These are phyloP conservation scores for Caenorhabditis sp. DNA, from an alignment of 2,888 invertebrate species.

Conservation along the genomic window DNA sequence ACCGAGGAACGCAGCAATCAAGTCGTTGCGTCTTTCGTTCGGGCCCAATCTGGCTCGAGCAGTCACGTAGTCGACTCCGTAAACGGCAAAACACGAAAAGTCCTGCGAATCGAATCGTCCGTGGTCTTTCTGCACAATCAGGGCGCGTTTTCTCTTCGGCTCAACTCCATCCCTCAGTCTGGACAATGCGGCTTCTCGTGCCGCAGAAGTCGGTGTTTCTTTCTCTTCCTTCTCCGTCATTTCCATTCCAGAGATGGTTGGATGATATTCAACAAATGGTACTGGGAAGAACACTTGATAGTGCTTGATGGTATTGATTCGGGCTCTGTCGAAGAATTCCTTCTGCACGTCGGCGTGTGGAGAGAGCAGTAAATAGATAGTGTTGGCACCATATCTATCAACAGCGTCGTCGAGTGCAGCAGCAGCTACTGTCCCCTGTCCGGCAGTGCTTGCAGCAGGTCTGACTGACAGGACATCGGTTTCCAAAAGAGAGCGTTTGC, in stretches of 20 bases:
- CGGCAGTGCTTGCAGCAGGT: constrained; percentile 37
- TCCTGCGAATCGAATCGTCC: constrained; percentile 88
- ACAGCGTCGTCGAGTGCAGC: constrained; percentile 81
- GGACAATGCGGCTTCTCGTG: constrained; percentile 69
- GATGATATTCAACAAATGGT: constrained; percentile 92
- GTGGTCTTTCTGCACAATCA: constrained; percentile 74
- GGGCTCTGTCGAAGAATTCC: constrained; percentile 93
- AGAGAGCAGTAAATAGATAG: constrained; percentile 77
- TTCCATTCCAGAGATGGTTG: constrained; percentile 84
- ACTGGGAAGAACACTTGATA: constrained; percentile 94
- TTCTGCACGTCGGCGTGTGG: constrained; percentile 87
- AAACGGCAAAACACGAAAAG: constrained; percentile 89
- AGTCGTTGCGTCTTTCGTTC: constrained; percentile 70
- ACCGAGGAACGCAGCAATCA: constrained; percentile 77
- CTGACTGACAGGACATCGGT: constrained; percentile 75
- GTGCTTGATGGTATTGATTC: constrained; percentile 94
- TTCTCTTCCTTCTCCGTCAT: constrained; percentile 67
- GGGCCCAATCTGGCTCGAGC: constrained; percentile 65
- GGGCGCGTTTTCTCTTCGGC: constrained; percentile 68
- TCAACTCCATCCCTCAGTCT: constrained; percentile 70
- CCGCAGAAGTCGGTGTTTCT: constrained; percentile 50
- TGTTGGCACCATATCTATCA: constrained; percentile 80
- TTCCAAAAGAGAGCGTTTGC: constrained; percentile 76
- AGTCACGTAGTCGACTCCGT: constrained; percentile 88
- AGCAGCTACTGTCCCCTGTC: constrained; percentile 57